Evolutionary conservation across 1,140 invertebrate species (phyloP), one percentile per base, ranked within the genome.

Genomic region (Drosophila littoralis): DNA sequence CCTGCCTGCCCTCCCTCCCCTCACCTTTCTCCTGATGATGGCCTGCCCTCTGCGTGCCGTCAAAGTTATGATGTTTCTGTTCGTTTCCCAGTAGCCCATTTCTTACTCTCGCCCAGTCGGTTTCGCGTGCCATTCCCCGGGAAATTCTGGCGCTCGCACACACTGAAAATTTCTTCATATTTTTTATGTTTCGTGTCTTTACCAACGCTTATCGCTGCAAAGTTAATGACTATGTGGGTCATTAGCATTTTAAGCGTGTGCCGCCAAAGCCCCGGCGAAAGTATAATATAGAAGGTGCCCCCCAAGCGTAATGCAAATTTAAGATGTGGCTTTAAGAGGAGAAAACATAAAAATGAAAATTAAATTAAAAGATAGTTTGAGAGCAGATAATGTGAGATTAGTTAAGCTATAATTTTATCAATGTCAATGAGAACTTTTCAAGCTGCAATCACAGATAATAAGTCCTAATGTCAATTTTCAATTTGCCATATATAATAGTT

Each of bases 141-240:
- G 9, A 60, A 38, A 43, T 57, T 55, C 48, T 48, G 38, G 46
- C 48, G 45, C 28, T 42, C 65, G 50, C 58, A 57, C 51, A 59
- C 36, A 70, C 59, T 52, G 59, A 57, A 64, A 64, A 75, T 75
- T 64, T 75, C 67, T 64, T 70, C 38, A 54, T 42, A 33, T 69
- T 61, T 73, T 46, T 51, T 35, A 10, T 32, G 36, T 32, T 46
- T 43, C 42, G 40, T 64, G 7, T 32, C 12, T 75, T 75, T 83
- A 22, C 9, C 67, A 77, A 35, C 73, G 81, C 75, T 84, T 84
- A 84, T 85, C 81, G 69, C 73, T 48, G 81, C 67, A 40, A 84
- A 84, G 77, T 81, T 84, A 84, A 84, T 85, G 81, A 84, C 81
- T 77, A 77, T 84, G 81, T 80, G 81, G 81, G 81, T 77, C 81